Evolutionary conservation across 1,140 invertebrate genomes (phyloP).

Genomic region (Armadillidium nasatum): DNA sequence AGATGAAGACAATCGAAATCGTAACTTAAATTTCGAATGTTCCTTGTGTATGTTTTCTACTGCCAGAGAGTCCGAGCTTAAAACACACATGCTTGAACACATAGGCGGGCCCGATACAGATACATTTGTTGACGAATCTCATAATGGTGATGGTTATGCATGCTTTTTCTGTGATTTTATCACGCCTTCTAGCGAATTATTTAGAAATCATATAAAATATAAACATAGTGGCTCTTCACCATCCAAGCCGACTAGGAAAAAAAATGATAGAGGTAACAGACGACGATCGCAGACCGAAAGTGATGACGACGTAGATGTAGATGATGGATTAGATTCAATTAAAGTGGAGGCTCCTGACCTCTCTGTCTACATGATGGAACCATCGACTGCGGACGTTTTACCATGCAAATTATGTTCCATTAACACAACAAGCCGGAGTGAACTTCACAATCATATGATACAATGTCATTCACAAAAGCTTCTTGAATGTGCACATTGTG

Average conservation of each 20-base stretch:
- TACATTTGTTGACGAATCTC: background rate
- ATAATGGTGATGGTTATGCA: background rate
- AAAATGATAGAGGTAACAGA: no score
- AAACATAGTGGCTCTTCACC: background rate
- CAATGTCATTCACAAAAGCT: background rate
- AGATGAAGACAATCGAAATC: background rate
- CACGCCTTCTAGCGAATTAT: background rate
- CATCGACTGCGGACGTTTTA: background rate
- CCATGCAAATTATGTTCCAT: background rate
- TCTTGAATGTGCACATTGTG: background rate
- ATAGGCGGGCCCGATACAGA: background rate
- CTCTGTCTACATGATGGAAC: background rate
- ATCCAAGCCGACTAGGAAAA: background rate
- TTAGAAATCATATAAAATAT: background rate
- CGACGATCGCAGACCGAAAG: background rate
- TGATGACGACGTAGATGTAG: background rate
- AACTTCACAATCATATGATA: background rate
- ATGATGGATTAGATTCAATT: background rate
- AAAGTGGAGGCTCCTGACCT: background rate
- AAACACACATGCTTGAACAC: background rate
- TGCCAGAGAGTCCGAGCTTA: background rate
- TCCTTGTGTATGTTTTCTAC: slow-evolving; percentile 2
- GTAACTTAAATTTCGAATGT: background rate
- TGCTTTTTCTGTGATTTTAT: background rate
- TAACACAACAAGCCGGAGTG: background rate